Evolutionary conservation across 2,888 invertebrate species (phyloP).

Genomic region (Nipponacmea schrenckii): DNA sequence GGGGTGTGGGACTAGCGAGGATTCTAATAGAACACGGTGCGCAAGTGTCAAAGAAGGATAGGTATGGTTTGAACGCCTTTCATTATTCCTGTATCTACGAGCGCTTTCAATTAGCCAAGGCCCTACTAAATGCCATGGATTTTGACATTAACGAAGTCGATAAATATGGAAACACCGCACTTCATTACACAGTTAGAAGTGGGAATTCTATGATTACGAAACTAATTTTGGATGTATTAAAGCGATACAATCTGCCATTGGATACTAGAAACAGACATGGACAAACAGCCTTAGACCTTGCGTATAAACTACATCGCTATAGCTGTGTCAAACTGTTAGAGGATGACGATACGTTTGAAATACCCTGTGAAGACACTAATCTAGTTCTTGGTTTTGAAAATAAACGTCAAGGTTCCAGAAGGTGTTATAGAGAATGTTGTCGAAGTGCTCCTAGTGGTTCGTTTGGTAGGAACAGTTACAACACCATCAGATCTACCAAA

Average conservation of each 20-base stretch:
- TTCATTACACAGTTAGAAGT: constrained; percentile 60
- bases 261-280: constrained; percentile 41
- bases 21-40: constrained; percentile 64
- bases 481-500: constrained; percentile 21
- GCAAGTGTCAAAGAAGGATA: constrained; percentile 47
- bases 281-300: constrained; percentile 41
- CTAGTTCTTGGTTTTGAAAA: constrained; percentile 8
- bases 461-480: constrained; percentile 6
- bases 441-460: neutral
- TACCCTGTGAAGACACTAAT: constrained; percentile 23
- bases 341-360: constrained; percentile 12
- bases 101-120: constrained; percentile 46
- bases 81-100: constrained; percentile 64
- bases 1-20: constrained; percentile 63
- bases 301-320: constrained; percentile 32
- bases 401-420: neutral
- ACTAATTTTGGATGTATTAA: constrained; percentile 42
- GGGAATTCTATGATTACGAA: constrained; percentile 49
- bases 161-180: constrained; percentile 61
- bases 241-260: constrained; percentile 38
- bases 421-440: neutral
- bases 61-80: constrained; percentile 58
- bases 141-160: constrained; percentile 60
- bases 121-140: constrained; percentile 61
- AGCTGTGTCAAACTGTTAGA: constrained; percentile 37